A percentile compares a stretch with the other conserved stretches of the same genome.
Conservation (phyloP, 1,140 invertebrate species). For the Nasonia longicornis region DNA sequence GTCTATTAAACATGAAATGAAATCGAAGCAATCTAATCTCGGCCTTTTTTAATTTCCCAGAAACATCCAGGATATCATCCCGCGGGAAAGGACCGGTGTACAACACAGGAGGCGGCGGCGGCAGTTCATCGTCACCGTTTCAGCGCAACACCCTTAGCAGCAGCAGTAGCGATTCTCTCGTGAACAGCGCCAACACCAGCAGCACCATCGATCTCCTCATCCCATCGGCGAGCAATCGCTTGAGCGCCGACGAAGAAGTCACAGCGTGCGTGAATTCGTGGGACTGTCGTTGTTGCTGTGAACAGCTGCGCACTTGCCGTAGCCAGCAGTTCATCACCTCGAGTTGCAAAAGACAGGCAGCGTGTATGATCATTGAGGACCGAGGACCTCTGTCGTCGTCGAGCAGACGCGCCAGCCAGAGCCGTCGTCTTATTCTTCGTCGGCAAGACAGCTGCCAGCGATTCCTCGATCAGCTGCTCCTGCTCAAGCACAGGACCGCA, state of each 20-base stretch:
- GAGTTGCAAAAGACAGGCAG: conserved; percentile 71
- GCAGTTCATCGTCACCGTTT: conserved; percentile 45
- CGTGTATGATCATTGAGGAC: conserved; percentile 73
- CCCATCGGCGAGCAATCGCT: conserved; percentile 53
- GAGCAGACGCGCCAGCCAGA: conserved; percentile 57
- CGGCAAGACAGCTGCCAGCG: conserved; percentile 65
- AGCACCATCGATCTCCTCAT: neutral
- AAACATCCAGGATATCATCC: conserved; percentile 70
- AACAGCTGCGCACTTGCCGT: conserved; percentile 49
- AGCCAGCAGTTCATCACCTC: conserved; percentile 66
- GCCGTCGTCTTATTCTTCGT: neutral
- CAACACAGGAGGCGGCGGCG: conserved; percentile 67
- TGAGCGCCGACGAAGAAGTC: conserved; percentile 41
- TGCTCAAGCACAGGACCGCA: conserved; percentile 82
- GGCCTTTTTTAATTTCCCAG: conserved; percentile 53
- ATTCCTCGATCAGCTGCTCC: conserved; percentile 65
- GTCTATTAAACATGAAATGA: too few species aligned
- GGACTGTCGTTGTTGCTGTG: conserved; percentile 2
- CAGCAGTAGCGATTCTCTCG: conserved; percentile 15
- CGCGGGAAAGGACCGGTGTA: conserved; percentile 69
- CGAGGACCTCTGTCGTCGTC: conserved; percentile 60
- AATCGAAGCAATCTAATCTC: too few species aligned
- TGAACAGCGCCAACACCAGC: conserved; percentile 58
- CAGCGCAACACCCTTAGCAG: neutral
- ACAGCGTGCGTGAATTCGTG: neutral